phyloP scores from a whole-genome alignment of 2,113 vertebrate genomes.

The Oreochromis aureus region DNA sequence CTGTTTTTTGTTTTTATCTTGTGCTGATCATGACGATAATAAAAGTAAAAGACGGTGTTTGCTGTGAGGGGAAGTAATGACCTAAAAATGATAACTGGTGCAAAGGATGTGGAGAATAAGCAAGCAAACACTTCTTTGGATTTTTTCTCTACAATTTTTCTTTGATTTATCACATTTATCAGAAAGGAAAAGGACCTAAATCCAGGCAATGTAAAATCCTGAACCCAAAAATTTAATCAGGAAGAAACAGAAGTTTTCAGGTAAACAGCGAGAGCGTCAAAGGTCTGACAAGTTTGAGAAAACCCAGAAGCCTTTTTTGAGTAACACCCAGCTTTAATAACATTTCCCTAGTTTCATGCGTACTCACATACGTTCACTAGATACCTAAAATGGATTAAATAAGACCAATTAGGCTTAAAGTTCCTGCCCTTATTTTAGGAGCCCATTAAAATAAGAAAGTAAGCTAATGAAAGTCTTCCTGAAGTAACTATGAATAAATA shows the following conservation, averaged over 20 bases:
- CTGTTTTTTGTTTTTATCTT: background rate
- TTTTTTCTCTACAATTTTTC: background rate
- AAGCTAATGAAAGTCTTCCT: background rate
- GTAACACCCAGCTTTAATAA: background rate
- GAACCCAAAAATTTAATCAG: rapidly evolving
- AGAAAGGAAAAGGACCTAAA: background rate
- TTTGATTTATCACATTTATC: background rate
- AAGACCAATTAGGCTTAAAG: background rate
- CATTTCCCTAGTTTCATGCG: background rate
- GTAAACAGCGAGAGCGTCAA: rapidly evolving
- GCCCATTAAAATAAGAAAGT: background rate
- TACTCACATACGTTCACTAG: background rate
- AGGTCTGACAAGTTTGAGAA: background rate
- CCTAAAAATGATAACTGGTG: background rate
- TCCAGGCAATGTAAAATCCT: background rate
- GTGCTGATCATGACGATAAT: background rate
- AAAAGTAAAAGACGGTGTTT: background rate
- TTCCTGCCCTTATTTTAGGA: rapidly evolving
- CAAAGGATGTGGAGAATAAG: background rate
- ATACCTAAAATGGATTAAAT: background rate
- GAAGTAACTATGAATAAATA: background rate
- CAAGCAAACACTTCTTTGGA: background rate
- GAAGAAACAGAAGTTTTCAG: background rate
- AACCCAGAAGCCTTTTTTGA: background rate
- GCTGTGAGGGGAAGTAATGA: background rate